Base-by-base conservation (phyloP, 1,140 invertebrate species). In the Diachasma alloeum region DNA sequence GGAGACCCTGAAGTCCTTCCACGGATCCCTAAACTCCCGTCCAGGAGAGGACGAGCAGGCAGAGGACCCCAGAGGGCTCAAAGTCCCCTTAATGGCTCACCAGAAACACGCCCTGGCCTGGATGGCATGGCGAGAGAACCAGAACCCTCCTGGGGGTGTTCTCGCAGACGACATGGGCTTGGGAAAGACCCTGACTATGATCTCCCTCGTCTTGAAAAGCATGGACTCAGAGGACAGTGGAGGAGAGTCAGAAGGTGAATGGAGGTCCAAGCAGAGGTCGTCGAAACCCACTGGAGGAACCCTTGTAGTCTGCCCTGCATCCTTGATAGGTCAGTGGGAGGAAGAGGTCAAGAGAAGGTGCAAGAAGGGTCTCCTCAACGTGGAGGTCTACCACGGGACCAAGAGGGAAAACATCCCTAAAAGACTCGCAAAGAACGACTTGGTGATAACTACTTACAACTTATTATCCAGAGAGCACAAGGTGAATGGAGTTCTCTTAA, bases 121-220 rank as follows among this genome's bases (percentile, higher is more conserved):
- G 97, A 89, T 99, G 72, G 77, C 92, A 0, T 99, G 97, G 96
- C 89, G 97, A 63, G 97, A 99, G 88, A 90, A 90, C 6, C 94
- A 97, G 87, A 91, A 91, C 78, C 97, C 97, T 0, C 84, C 92
- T 48, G 97, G 96, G 9, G 97, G 97, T 1, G 93, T 86, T 85
- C 76, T 82, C 93, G 97, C 97, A 70, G 97, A 98, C 91, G 97
- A 98, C 85, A 99, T 99, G 97, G 97, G 97, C 36, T 88, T 97
- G 0, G 96, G 96, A 0, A 98, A 99, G 89, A 99, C 97, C 0
- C 87, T 99, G 5, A 97, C 96, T 0, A 97, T 98, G 94, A 96
- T 99, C 77, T 93, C 97, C 0, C 86, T 98, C 4, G 79, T 89
- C 9, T 69, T 89, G 9, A 59, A 74, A 0, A 76, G 69, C 70